These are phyloP conservation scores for Colostygia pectinataria DNA, from an alignment of 2,888 invertebrate genomes.

Conservation along the genomic window DNA sequence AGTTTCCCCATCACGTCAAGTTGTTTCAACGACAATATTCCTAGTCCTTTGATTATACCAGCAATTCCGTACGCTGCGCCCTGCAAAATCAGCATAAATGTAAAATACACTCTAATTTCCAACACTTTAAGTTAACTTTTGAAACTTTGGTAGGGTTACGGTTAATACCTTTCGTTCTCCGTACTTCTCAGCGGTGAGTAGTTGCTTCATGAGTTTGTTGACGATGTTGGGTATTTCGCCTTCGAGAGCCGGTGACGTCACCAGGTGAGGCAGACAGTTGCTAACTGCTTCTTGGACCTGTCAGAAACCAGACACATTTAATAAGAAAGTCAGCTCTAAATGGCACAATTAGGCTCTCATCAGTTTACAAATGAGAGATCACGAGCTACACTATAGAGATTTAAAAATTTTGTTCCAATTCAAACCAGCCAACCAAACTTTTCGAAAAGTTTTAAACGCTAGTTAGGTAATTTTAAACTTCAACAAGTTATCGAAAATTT, in stretches of 20 bases:
- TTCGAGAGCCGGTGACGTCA: constrained; percentile 91
- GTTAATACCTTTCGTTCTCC: constrained; percentile 86
- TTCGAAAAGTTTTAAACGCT: too few relatives aligned
- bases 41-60: constrained; percentile 97
- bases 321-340: too few relatives aligned
- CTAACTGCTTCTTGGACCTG: constrained; percentile 98
- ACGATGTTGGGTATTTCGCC: constrained; percentile 95
- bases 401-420: too few relatives aligned
- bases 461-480: too few relatives aligned
- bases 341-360: too few relatives aligned
- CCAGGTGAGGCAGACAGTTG: constrained; percentile 96
- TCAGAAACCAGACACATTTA: background rate
- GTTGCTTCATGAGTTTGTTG: constrained; percentile 91
- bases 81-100: constrained; percentile 50
- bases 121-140: background rate
- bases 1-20: constrained; percentile 97
- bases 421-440: too few relatives aligned
- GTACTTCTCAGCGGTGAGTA: constrained; percentile 95
- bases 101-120: background rate
- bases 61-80: constrained; percentile 99
- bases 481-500: too few relatives aligned
- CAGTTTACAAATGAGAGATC: too few relatives aligned
- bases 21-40: constrained; percentile 96
- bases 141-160: background rate
- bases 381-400: too few relatives aligned